Evolutionary conservation across 92 coral and sea anemone species (phyloP), one percentile per base, ranked within the genome.

Genomic region (Scolanthus callimorphus): DNA sequence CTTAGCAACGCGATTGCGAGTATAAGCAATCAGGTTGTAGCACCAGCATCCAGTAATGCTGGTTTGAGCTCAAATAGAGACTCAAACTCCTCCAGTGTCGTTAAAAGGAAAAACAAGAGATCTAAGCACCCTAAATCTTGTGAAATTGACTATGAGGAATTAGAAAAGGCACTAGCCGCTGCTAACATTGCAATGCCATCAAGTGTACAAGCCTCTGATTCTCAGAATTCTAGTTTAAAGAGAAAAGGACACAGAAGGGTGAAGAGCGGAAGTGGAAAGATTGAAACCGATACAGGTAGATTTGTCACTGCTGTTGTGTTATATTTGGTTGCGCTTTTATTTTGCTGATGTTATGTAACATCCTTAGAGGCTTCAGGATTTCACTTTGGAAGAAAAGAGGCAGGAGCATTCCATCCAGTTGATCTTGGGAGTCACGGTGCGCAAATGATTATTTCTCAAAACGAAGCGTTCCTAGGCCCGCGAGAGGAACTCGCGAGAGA

Each of bases 61-160:
- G 41, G 63, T 8, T 39, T 69, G 11, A 88, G 69, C 53, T 48
- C 92, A 24, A 39, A 68, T 45, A 88, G 70, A 63, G 66, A 52
- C n/a, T 82, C 77, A 11, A 61, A 52, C 13, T 34, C 81, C 25
- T 47, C 80, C 25, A 29, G 38, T 31, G 63, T 60, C 46, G 79
- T 77, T 22, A 69, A 80, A 9, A 88, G 78, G 79, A 88, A 78
- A 73, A 88, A 74, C 39, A 88, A 83, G 51, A 88, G 80, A 27
- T 68, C 86, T 17, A 92, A 88, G 34, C 89, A 92, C 31, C 84
- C 87, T 49, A 92, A 88, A 71, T 92, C 98, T 21, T 92, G 98
- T 77, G 98, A 92, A 78, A 82, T 92, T 67, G 98, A 92, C 86
- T 84, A 69, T 63, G 96, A 92, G 22, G 98, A 92, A 64, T 90